Evolutionary conservation across 1,140 invertebrate species (phyloP).

Genomic region (Whitmania pigra): DNA sequence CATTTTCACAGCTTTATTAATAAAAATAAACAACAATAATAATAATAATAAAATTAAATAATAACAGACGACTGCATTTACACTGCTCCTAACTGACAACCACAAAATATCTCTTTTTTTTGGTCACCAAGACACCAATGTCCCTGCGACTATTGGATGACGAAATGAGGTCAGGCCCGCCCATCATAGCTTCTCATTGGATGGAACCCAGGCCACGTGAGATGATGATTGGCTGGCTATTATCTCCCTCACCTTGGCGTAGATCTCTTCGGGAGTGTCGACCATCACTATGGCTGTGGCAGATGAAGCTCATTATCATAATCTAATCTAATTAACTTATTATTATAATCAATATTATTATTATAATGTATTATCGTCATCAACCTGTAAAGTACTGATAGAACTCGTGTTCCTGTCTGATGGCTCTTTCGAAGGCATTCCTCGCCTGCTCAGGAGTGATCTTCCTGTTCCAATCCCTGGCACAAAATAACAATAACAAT

Average conservation of each 20-base stretch:
- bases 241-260: slow-evolving; percentile 81
- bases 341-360: not conserved
- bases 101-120: no score
- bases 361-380: not conserved
- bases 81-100: no score
- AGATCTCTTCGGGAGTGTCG: slow-evolving; percentile 96
- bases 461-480: slow-evolving; percentile 61
- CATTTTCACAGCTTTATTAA: no score
- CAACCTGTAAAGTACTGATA: slow-evolving; percentile 71
- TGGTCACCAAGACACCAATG: no score
- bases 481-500: not conserved
- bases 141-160: no score
- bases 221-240: slow-evolving; percentile 87
- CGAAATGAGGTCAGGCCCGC: no score
- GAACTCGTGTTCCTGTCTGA: slow-evolving; percentile 96
- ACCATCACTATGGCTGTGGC: slow-evolving; percentile 80
- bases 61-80: no score
- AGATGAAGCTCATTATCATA: slow-evolving; percentile 10
- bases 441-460: slow-evolving; percentile 95
- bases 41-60: slow-evolving; percentile 11
- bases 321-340: not conserved
- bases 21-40: not conserved
- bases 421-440: slow-evolving; percentile 85
- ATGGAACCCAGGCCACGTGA: slow-evolving; percentile 81
- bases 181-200: slow-evolving; percentile 45